Evolutionary conservation across 2,888 invertebrate species (phyloP).

Genomic region (Heteromyza rotundicornis): DNA sequence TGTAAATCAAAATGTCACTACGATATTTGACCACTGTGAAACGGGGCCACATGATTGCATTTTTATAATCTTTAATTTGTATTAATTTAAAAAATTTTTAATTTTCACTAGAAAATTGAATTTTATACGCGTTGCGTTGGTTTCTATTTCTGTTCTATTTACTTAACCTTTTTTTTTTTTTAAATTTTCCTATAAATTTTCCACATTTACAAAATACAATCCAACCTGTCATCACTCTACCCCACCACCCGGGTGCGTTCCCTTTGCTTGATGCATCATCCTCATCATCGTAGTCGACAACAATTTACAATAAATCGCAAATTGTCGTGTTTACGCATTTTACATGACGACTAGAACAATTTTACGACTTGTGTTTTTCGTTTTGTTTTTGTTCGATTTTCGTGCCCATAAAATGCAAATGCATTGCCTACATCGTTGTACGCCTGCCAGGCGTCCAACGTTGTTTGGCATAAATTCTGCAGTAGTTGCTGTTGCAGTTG

Average conservation of each 20-base stretch:
- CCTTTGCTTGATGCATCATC: background rate
- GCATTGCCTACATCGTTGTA: background rate
- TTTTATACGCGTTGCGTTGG: background rate
- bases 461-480: background rate
- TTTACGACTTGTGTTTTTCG: background rate
- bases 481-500: background rate
- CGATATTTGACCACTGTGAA: too few relatives aligned
- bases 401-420: background rate
- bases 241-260: too few relatives aligned
- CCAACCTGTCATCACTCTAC: too few relatives aligned
- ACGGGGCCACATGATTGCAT: too few relatives aligned
- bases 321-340: conserved; percentile 35
- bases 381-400: background rate
- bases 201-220: too few relatives aligned
- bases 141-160: background rate
- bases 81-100: too few relatives aligned
- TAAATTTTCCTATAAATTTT: too few relatives aligned
- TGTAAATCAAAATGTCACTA: too few relatives aligned
- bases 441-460: background rate
- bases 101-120: too few relatives aligned
- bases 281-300: background rate
- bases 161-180: background rate
- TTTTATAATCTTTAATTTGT: too few relatives aligned
- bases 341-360: conserved; percentile 21
- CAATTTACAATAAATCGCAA: conserved; percentile 31